phyloP scores from a whole-genome alignment of 2,797 vertebrate species.

The Myotis myotis region DNA sequence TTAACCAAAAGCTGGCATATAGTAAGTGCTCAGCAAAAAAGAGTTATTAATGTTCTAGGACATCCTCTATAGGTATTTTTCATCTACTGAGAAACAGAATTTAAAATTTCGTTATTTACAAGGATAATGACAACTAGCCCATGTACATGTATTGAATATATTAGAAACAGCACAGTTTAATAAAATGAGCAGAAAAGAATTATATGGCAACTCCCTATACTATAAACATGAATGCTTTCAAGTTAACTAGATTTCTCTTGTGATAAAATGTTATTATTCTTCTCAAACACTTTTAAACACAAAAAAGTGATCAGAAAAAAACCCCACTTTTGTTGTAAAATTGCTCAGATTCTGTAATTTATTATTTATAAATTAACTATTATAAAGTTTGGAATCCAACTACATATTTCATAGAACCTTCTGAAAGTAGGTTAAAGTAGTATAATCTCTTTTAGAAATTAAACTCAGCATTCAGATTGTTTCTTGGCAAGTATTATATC shows the following conservation, averaged over 20 bases:
- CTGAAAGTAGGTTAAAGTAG: background rate
- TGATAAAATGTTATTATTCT: slow-evolving; percentile 4
- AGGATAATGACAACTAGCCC: background rate
- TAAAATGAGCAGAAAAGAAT: slow-evolving; percentile 4
- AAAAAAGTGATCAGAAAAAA: slow-evolving; percentile 18
- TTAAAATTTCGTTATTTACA: background rate
- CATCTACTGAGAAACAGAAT: background rate
- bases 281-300: slow-evolving; percentile 38
- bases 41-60: background rate
- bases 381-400: background rate
- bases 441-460: slow-evolving; percentile 35
- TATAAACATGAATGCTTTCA: background rate
- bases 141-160: background rate
- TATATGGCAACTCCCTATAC: background rate
- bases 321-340: background rate
- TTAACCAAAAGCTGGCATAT: background rate
- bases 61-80: background rate
- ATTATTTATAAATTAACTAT: background rate
- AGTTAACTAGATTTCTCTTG: background rate
- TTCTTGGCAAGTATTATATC: background rate
- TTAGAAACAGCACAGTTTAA: background rate
- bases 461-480: background rate
- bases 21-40: background rate
- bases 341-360: background rate
- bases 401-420: background rate